Percentiles rank a stretch among this genome's conserved stretches.
Conservation (phyloP, 2,888 invertebrate species). For the Leptinotarsa rubiginosa region DNA sequence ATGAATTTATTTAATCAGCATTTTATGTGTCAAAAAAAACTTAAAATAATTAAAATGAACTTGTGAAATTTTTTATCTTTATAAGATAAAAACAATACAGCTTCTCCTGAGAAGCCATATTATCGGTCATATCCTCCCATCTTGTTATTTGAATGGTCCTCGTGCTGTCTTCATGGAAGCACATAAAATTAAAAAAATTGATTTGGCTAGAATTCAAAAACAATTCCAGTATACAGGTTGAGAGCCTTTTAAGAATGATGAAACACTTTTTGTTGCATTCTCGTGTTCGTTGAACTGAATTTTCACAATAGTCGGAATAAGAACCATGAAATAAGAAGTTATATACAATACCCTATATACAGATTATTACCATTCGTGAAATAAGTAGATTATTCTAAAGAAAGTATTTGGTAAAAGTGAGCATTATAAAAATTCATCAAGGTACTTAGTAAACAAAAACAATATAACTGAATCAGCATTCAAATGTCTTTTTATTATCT, state of each 20-base stretch:
- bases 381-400: slow-evolving; percentile 1
- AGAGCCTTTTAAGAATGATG: not conserved
- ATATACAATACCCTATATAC: not conserved
- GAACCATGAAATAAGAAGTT: too few relatives aligned
- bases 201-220: not conserved
- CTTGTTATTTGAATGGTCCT: too few relatives aligned
- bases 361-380: not conserved
- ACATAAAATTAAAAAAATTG: not conserved
- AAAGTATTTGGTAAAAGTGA: slow-evolving; percentile 14
- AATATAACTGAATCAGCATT: not conserved
- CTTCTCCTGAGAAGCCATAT: too few relatives aligned
- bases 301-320: too few relatives aligned
- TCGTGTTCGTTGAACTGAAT: too few relatives aligned
- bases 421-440: slow-evolving; percentile 14
- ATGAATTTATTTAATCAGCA: too few relatives aligned
- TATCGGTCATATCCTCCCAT: too few relatives aligned
- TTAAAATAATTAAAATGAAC: not conserved
- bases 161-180: too few relatives aligned
- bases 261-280: not conserved
- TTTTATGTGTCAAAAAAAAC: not conserved
- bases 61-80: not conserved
- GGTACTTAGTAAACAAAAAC: slow-evolving; percentile 15
- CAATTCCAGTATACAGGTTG: not conserved
- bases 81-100: too few relatives aligned
- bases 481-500: slow-evolving; percentile 17